phyloP scores from a whole-genome alignment of 2,113 vertebrate genomes.

The Brienomyrus brachyistius region DNA sequence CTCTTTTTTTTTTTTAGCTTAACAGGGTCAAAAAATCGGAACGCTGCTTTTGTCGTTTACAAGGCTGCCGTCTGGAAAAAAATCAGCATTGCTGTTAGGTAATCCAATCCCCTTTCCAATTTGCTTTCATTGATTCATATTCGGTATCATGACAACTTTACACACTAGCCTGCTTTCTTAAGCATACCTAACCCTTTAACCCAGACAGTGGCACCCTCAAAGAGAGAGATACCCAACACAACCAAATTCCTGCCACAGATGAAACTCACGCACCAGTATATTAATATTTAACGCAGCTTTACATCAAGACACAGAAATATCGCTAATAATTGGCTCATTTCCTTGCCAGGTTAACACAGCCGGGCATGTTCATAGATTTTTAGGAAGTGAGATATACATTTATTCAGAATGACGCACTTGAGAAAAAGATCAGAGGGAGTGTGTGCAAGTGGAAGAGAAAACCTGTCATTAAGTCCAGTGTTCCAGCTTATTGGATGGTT shows the following conservation, averaged over 20 bases:
- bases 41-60: constrained; percentile 25
- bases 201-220: neutral
- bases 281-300: neutral
- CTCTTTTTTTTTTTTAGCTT: constrained; percentile 44
- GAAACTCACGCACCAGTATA: neutral
- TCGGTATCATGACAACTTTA: constrained; percentile 28
- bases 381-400: neutral
- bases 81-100: neutral
- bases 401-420: neutral
- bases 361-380: neutral
- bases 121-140: constrained; percentile 1
- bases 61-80: neutral
- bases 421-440: neutral
- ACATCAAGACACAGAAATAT: neutral
- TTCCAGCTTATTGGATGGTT: neutral
- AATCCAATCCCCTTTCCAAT: constrained; percentile 16
- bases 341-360: neutral
- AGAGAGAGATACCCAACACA: neutral
- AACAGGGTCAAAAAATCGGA: constrained; percentile 27
- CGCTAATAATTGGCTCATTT: neutral
- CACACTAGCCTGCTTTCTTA: neutral
- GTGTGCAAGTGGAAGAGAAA: neutral
- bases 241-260: neutral
- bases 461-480: neutral
- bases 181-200: neutral